phyloP scores from a whole-genome alignment of 2,888 invertebrate species.

The Phaonia tiefii region DNA sequence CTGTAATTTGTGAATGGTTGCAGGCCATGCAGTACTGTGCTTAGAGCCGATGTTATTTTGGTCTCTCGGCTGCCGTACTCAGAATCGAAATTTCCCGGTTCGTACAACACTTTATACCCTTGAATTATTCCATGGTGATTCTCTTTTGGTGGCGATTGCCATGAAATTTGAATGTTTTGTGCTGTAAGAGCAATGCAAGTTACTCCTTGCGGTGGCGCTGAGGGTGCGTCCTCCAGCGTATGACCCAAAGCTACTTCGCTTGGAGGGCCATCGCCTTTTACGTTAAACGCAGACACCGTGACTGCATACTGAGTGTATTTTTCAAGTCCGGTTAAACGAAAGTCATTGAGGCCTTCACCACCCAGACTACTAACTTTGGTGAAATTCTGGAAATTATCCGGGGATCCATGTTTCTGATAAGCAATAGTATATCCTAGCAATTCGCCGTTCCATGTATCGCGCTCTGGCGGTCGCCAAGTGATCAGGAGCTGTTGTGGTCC shows the following conservation, averaged over 20 bases:
- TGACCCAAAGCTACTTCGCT: conserved; percentile 83
- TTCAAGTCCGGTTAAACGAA: conserved; percentile 84
- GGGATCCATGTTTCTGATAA: conserved; percentile 81
- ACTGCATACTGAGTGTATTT: conserved; percentile 91
- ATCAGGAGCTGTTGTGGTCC: conserved; percentile 87
- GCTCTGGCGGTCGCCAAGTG: conserved; percentile 88
- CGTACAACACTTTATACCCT: conserved; percentile 90
- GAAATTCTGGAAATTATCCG: conserved; percentile 74
- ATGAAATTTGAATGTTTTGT: conserved; percentile 87
- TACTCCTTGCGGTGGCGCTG: conserved; percentile 85
- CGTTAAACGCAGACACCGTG: conserved; percentile 89
- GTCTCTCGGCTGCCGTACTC: conserved; percentile 81
- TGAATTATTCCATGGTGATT: conserved; percentile 86
- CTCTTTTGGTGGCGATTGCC: conserved; percentile 85
- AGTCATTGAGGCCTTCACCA: conserved; percentile 82
- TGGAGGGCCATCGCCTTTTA: conserved; percentile 89
- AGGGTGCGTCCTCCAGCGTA: conserved; percentile 83
- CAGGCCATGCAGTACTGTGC: conserved; percentile 82
- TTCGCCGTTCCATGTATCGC: conserved; percentile 88
- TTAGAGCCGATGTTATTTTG: conserved; percentile 82
- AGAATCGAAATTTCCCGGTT: conserved; percentile 79
- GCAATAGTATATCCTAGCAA: conserved; percentile 87
- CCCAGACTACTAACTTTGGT: conserved; percentile 80
- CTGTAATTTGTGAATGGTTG: conserved; percentile 85
- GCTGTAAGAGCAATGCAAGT: conserved; percentile 86